A percentile compares a stretch with the other conserved stretches of the same genome.
Conservation (phyloP, 1,140 invertebrate genomes). For the Apis laboriosa region DNA sequence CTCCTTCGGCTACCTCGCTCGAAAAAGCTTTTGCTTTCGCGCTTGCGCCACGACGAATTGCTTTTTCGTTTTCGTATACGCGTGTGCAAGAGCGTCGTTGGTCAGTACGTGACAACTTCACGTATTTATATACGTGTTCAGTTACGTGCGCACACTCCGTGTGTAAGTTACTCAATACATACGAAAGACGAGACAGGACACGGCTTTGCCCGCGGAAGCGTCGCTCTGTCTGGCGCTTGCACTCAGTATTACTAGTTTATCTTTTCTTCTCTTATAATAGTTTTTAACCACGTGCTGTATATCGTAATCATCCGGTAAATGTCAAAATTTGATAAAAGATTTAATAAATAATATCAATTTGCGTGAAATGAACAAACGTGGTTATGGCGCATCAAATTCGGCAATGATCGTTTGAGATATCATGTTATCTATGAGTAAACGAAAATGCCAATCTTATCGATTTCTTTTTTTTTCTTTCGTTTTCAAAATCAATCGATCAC, state of each 20-base stretch:
- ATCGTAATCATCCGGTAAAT: background rate
- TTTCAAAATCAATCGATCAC: constrained; percentile 5
- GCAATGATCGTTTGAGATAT: background rate
- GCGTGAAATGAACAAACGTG: background rate
- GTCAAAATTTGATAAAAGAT: background rate
- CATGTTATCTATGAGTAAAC: constrained; percentile 23
- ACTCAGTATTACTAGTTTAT: constrained; percentile 21
- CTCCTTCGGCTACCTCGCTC: constrained; percentile 35
- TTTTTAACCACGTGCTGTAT: constrained; percentile 49
- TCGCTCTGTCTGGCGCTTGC: constrained; percentile 59
- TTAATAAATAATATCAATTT: background rate
- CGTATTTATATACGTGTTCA: background rate
- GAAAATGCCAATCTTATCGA: constrained; percentile 18
- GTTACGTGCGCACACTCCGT: background rate
- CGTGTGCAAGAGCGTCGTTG: background rate
- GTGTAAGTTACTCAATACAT: background rate
- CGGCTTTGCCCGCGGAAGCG: constrained; percentile 56
- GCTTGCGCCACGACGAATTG: constrained; percentile 44
- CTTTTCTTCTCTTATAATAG: constrained; percentile 54
- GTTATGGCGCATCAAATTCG: background rate
- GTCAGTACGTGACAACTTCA: background rate
- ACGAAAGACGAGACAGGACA: constrained; percentile 37
- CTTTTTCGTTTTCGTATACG: constrained; percentile 45
- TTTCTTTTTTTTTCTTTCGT: background rate
- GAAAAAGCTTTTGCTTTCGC: constrained; percentile 47